These are phyloP conservation scores for Syngnathus acus DNA, from an alignment of 2,797 vertebrate genomes.

Conservation along the genomic window DNA sequence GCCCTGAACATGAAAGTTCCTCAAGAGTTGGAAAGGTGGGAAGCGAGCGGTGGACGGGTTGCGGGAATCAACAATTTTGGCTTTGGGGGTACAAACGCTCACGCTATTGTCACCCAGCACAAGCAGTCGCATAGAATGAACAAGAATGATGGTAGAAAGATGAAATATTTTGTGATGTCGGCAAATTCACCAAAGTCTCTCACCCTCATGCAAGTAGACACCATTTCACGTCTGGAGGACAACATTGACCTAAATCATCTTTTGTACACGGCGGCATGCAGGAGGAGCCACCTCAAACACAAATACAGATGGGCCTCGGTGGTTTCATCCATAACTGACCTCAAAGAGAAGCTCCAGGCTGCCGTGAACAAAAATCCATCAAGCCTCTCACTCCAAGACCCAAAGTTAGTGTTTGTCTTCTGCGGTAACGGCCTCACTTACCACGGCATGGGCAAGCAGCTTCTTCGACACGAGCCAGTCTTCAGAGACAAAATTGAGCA, in stretches of 20 bases:
- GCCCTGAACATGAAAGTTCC: constrained; percentile 70
- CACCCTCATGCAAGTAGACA: constrained; percentile 62
- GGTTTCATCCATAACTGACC: constrained; percentile 62
- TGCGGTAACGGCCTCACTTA: constrained; percentile 76
- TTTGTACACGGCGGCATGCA: constrained; percentile 79
- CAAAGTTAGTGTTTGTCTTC: constrained; percentile 77
- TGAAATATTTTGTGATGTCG: constrained; percentile 72
- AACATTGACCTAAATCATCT: constrained; percentile 62
- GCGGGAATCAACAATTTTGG: constrained; percentile 84
- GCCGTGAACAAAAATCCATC: constrained; percentile 29
- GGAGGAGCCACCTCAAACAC: constrained; percentile 75
- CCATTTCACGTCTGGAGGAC: constrained; percentile 56
- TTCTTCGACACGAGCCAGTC: constrained; percentile 68
- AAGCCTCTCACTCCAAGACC: constrained; percentile 31
- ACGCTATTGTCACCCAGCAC: constrained; percentile 72
- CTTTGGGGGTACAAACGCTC: constrained; percentile 84
- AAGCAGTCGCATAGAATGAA: constrained; percentile 36
- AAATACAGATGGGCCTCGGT: constrained; percentile 74
- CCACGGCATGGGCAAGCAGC: constrained; percentile 70
- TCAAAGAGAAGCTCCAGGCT: constrained; percentile 62
- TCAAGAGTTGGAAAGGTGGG: constrained; percentile 67
- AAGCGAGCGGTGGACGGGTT: constrained; percentile 53
- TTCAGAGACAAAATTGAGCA: constrained; percentile 75
- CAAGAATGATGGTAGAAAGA: constrained; percentile 32
- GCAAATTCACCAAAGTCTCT: constrained; percentile 75